phyloP scores from a whole-genome alignment of 2,888 invertebrate genomes.

The Sesia apiformis region DNA sequence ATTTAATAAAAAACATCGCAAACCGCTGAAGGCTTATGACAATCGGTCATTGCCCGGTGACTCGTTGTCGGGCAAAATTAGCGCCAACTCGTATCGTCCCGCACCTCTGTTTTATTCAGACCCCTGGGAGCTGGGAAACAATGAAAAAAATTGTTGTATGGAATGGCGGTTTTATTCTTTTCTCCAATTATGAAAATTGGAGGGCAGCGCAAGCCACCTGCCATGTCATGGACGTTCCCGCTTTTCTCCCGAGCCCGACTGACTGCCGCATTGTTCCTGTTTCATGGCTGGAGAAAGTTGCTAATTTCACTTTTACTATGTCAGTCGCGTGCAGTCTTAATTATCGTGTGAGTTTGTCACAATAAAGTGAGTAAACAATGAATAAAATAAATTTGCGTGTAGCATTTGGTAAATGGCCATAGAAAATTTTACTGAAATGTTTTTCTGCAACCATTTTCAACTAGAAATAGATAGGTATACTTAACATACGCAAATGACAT shows the following conservation, averaged over 20 bases:
- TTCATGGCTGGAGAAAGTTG: conserved; percentile 34
- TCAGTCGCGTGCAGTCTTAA: conserved; percentile 7
- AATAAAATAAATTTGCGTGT: too few relatives aligned
- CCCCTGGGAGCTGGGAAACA: conserved; percentile 54
- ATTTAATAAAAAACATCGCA: background rate
- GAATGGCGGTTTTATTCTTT: conserved; percentile 47
- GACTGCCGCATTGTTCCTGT: conserved; percentile 30
- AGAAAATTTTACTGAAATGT: too few relatives aligned
- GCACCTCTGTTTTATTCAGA: conserved; percentile 61
- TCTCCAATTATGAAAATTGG: conserved; percentile 55
- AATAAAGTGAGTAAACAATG: too few relatives aligned
- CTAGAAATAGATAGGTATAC: background rate
- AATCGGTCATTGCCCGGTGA: conserved; percentile 30
- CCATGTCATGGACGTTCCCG: conserved; percentile 29
- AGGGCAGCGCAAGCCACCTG: conserved; percentile 47
- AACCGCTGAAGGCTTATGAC: conserved; percentile 4
- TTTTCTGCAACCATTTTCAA: background rate
- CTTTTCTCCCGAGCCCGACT: conserved; percentile 12
- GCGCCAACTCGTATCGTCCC: conserved; percentile 41
- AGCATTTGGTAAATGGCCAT: too few relatives aligned
- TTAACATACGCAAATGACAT: background rate
- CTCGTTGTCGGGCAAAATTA: conserved; percentile 47
- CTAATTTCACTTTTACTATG: conserved; percentile 42
- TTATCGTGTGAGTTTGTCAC: too few relatives aligned
- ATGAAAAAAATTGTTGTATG: conserved; percentile 58